Evolutionary conservation across 1,140 invertebrate species (phyloP), one percentile per base, ranked within the genome.

Genomic region (Leucophenga varia): DNA sequence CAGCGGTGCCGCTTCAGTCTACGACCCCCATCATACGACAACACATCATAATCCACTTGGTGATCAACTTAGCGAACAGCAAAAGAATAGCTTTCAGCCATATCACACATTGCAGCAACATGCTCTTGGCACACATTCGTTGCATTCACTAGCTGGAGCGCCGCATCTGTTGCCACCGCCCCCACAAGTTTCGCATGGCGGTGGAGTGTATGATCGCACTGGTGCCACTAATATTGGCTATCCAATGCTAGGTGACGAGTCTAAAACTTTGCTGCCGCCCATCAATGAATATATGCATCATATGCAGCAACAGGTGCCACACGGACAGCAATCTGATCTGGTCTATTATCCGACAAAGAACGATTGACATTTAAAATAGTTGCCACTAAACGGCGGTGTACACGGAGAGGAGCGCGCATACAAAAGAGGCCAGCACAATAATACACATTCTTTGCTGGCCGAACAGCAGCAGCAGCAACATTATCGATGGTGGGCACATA

Each of bases 301-400:
- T 45, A 56, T 67, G 57, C 71, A 69, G 18, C 69, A 73, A 36
- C 50, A 47, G 21, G 36, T 44, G 21, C 49, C 39, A 36, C 49
- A 37, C 14, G 40, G 35, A 16, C 55, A 58, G 30, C 69, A 72
- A 45, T 53, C 63, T 17, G 71, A 73, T 50, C 39, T 71, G 39
- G 59, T 74, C 41, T 74, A 74, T 39, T 74, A 74, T 57, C 68
- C 71, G 58, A 71, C 74, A 51, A 74, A 74, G 42, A 74, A 74
- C 46, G 71, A 74, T 61, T 73, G 69, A 72, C 69, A 72, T 57
- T 54, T 64, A 55, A 67, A 65, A 58, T 63, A 58, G 65, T 43
- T 53, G 51, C 22, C 55, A 40, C 38, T 49, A 16, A n/a, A n/a
- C n/a, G 50, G 47, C 54, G 59, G 43, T 47, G 49, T 19, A 3